Evolutionary conservation across 2,113 vertebrate species (phyloP).

Genomic region (Mirounga angustirostris): DNA sequence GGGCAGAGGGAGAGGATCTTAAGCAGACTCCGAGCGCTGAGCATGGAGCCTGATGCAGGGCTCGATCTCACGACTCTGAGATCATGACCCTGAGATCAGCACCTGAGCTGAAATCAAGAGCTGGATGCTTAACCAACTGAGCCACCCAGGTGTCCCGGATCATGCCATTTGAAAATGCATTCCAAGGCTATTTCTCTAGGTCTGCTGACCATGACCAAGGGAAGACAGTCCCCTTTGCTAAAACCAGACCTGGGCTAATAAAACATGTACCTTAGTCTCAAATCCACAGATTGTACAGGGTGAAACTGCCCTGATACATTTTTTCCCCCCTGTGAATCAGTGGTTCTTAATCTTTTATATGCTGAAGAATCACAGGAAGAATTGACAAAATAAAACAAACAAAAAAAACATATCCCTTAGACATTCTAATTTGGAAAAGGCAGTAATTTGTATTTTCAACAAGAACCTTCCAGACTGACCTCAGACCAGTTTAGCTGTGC

Average conservation of each 20-base stretch:
- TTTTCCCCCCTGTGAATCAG: not conserved
- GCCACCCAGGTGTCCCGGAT: not conserved
- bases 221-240: not conserved
- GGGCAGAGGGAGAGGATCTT: not conserved
- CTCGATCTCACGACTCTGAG: not conserved
- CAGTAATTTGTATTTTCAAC: not conserved
- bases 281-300: not conserved
- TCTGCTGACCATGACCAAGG: not conserved
- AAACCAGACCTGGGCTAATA: not conserved
- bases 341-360: slow-evolving; percentile 13
- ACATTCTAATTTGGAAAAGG: not conserved
- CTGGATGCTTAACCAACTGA: not conserved
- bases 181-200: not conserved
- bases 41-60: not conserved
- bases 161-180: not conserved
- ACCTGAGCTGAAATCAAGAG: not conserved
- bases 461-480: not conserved
- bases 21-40: not conserved
- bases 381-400: slow-evolving; percentile 12
- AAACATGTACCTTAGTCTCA: not conserved
- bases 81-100: not conserved
- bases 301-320: not conserved
- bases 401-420: not conserved
- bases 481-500: not conserved
- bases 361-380: not conserved